phyloP scores from a whole-genome alignment of 2,888 invertebrate species.

The Aleiodes leptofemur region DNA sequence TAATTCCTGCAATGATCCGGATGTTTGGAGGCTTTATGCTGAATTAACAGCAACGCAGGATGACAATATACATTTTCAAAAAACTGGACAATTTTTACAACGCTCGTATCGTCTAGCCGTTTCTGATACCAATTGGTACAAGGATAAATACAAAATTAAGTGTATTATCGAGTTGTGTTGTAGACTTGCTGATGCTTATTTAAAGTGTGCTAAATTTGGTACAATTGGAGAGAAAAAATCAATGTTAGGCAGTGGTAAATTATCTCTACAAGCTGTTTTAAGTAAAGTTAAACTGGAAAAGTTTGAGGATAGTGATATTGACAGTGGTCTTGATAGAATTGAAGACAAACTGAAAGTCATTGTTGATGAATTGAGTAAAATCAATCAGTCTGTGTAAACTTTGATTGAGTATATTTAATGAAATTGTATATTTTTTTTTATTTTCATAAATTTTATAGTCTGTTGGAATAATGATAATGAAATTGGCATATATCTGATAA shows the following conservation, averaged over 20 bases:
- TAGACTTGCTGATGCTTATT: conserved; percentile 79
- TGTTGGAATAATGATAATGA: no score
- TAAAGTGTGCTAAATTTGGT: conserved; percentile 76
- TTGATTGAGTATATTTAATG: no score
- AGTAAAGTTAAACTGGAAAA: conserved; percentile 73
- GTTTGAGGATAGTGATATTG: conserved; percentile 64
- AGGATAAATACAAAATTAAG: conserved; percentile 79
- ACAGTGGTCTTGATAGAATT: conserved; percentile 65
- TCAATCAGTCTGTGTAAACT: conserved; percentile 33
- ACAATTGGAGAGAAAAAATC: conserved; percentile 70
- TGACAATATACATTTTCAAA: conserved; percentile 69
- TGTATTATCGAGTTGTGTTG: conserved; percentile 80
- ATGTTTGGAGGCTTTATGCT: conserved; percentile 90
- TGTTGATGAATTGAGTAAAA: conserved; percentile 60
- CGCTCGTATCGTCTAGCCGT: conserved; percentile 84
- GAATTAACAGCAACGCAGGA: conserved; percentile 78
- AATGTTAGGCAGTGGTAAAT: conserved; percentile 69
- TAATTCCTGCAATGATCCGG: conserved; percentile 81
- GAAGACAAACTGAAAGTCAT: conserved; percentile 64
- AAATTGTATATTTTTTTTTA: no score
- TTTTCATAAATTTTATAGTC: no score
- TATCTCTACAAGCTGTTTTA: conserved; percentile 70
- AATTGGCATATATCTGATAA: no score
- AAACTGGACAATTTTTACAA: conserved; percentile 83
- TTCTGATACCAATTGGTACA: conserved; percentile 81